Conservation (phyloP, 2,797 vertebrate genomes). For the Trematomus bernacchii region DNA sequence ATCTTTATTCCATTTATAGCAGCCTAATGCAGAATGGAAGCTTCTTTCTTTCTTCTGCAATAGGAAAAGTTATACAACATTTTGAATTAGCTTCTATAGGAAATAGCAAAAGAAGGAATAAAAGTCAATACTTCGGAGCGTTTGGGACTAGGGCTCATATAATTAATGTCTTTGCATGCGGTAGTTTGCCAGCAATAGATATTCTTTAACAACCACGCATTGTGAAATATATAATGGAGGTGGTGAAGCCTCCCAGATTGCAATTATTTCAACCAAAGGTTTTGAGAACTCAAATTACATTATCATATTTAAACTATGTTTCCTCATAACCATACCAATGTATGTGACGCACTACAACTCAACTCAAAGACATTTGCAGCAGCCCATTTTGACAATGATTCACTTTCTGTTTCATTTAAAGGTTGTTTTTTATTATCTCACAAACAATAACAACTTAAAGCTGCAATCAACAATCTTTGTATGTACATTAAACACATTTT, state of each 20-base stretch:
- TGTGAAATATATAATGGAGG: slow-evolving; percentile 57
- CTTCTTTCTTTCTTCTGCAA: slow-evolving; percentile 34
- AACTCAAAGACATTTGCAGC: background rate
- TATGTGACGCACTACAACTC: background rate
- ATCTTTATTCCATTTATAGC: slow-evolving; percentile 39
- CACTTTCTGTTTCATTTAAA: background rate
- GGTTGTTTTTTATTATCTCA: background rate
- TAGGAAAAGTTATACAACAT: slow-evolving; percentile 37
- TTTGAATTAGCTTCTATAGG: slow-evolving; percentile 53
- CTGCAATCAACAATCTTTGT: background rate
- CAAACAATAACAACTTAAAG: background rate
- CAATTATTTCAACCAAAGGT: slow-evolving; percentile 18
- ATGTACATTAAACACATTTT: background rate
- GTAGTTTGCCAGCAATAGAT: slow-evolving; percentile 61
- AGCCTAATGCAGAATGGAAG: slow-evolving; percentile 30
- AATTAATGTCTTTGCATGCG: slow-evolving; percentile 64
- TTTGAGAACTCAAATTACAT: slow-evolving; percentile 41
- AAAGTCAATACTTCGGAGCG: slow-evolving; percentile 52
- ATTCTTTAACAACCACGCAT: slow-evolving; percentile 53
- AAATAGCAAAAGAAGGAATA: slow-evolving; percentile 53
- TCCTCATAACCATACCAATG: slow-evolving; percentile 25
- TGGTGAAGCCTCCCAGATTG: slow-evolving; percentile 28
- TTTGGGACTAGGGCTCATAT: slow-evolving; percentile 43
- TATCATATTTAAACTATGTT: slow-evolving; percentile 49
- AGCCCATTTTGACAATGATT: background rate